Evolutionary conservation across 2,113 vertebrate genomes (phyloP), one percentile per base, ranked within the genome.

Genomic region (Alexandromys fortis): DNA sequence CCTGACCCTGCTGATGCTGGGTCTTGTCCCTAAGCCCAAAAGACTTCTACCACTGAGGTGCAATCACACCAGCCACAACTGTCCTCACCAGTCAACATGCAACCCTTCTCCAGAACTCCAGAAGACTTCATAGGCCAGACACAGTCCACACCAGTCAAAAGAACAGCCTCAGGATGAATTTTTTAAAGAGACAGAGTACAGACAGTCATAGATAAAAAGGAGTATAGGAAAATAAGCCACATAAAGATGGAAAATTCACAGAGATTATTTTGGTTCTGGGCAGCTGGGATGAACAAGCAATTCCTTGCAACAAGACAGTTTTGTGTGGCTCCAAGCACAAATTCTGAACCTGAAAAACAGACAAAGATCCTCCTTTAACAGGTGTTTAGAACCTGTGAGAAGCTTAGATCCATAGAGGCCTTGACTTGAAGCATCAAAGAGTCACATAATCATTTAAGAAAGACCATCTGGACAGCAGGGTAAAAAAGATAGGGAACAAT

Each of bases 221-320:
- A 55, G 52, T 55, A 55, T 13, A 16, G 52, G 19, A 58, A 58
- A 58, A 58, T 58, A 58, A 58, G 55, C 17, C 55, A 58, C 17
- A 19, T 58, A 58, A 58, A 58, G 55, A 58, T 6, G 17, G 17
- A 19, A 58, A 58, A 58, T 58, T 58, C 17, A 58, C 55, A 58
- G 55, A 58, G 58, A 58, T 58, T 58, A 58, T 58, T 58, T 58
- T 58, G 58, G 58, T 58, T 58, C 58, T 58, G 58, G 58, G 58
- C 19, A 21, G 19, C 58, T 1, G 1, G 1, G 19, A 58, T 7
- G 6, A 58, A 21, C 5, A 58, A 58, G 58, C 1, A 6, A 19
- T 58, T 58, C 58, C 58, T 58, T 58, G 58, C 58, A 58, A 58
- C 58, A 58, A 58, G 1, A 58, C 58, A 58, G 63, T 58, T 79